These are phyloP conservation scores for Lutjanus argentimaculatus DNA, from an alignment of 2,797 vertebrate genomes.

Conservation along the genomic window DNA sequence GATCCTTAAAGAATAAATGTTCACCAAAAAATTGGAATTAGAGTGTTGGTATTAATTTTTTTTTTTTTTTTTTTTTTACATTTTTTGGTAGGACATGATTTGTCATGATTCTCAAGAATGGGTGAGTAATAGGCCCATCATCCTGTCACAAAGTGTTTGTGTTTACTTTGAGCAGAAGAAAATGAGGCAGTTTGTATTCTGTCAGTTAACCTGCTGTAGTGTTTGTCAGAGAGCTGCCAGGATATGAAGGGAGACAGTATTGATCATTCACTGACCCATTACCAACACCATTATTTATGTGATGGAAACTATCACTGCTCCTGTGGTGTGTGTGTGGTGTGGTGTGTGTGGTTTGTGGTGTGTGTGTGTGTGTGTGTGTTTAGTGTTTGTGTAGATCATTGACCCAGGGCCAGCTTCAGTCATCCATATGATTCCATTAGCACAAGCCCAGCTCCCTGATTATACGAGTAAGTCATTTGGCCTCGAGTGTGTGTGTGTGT, in stretches of 20 bases:
- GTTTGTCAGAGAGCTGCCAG: background rate
- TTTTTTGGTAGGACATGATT: no score
- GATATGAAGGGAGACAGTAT: background rate
- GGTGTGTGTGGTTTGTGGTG: background rate
- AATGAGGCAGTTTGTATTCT: background rate
- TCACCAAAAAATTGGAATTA: no score
- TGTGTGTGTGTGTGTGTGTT: background rate
- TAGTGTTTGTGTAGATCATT: background rate
- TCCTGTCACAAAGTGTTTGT: no score
- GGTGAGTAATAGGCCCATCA: no score
- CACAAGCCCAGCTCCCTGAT: background rate
- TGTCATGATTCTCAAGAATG: no score
- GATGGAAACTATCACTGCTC: background rate
- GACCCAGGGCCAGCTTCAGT: background rate
- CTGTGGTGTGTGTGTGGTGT: background rate
- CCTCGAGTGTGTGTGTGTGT: background rate
- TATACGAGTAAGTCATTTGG: background rate
- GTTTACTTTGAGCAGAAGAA: no score
- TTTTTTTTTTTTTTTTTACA: no score
- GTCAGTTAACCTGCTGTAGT: background rate
- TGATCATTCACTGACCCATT: background rate
- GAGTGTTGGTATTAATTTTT: no score
- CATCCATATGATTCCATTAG: constrained; percentile 2
- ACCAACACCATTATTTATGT: background rate
- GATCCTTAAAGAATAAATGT: no score